A percentile compares a stretch with the other conserved stretches of the same genome.
phyloP scores from a whole-genome alignment of 2,797 vertebrate genomes.

The Takifugu ocellatus region DNA sequence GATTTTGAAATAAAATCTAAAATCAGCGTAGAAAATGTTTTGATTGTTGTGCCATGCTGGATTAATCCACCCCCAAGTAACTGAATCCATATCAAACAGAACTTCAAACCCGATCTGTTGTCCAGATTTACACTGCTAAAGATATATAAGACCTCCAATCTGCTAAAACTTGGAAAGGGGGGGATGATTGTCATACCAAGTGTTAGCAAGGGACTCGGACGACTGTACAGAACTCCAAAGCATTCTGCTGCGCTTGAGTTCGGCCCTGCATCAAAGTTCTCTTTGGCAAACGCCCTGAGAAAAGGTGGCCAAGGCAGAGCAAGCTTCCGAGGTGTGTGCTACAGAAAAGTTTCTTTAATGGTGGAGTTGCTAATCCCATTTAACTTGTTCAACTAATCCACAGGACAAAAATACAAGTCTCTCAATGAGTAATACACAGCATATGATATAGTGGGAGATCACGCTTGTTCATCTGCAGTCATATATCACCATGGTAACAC shows the following conservation, averaged over 20 bases:
- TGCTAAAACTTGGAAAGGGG: conserved; percentile 40
- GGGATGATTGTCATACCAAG: conserved; percentile 32
- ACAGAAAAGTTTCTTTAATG: too few relatives aligned
- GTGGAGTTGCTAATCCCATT: too few relatives aligned
- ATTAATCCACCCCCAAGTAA: conserved; percentile 53
- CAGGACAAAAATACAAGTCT: not conserved
- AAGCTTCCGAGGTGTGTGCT: conserved; percentile 29
- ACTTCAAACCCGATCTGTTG: conserved; percentile 35
- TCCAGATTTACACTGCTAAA: conserved; percentile 32
- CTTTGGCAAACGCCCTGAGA: conserved; percentile 56
- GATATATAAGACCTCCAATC: conserved; percentile 34
- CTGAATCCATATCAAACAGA: conserved; percentile 57
- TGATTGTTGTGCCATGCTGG: conserved; percentile 27
- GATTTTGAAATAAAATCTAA: conserved; percentile 5
- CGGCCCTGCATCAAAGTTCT: conserved; percentile 60
- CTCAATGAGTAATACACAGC: not conserved
- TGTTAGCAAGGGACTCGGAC: conserved; percentile 36
- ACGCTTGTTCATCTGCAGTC: not conserved
- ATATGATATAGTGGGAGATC: not conserved
- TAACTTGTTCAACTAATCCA: conserved; percentile 7
- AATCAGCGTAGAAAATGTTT: conserved; percentile 28
- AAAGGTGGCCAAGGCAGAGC: conserved; percentile 50
- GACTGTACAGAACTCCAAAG: conserved; percentile 53
- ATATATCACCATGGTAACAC: not conserved
- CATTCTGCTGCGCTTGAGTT: conserved; percentile 30